Conservation (phyloP, 2,888 invertebrate genomes). For the Drosophila kambysellisi region DNA sequence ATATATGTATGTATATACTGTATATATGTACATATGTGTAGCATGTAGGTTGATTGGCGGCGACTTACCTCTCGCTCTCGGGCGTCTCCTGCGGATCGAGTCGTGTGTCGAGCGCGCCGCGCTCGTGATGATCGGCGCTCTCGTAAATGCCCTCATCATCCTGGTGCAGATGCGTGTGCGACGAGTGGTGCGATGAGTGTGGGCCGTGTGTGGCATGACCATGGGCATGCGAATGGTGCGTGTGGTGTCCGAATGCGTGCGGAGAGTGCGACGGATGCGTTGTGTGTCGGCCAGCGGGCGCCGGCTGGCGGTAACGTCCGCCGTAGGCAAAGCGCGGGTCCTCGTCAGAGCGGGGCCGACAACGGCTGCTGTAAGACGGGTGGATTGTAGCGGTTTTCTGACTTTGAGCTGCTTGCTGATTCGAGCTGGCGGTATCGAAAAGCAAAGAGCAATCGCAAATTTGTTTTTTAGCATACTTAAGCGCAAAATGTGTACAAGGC, state of each 20-base stretch:
- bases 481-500: background rate
- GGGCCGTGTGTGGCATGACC: conserved; percentile 85
- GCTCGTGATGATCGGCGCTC: conserved; percentile 92
- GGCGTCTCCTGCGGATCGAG: conserved; percentile 91
- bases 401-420: conserved; percentile 86
- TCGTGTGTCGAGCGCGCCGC: conserved; percentile 87
- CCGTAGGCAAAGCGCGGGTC: conserved; percentile 91
- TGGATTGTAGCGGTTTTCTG: conserved; percentile 86
- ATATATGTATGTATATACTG: conserved; percentile 1
- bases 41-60: conserved; percentile 28
- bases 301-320: conserved; percentile 86
- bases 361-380: conserved; percentile 87
- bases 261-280: conserved; percentile 87
- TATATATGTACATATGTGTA: conserved; percentile 1
- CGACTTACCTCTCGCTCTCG: conserved; percentile 93
- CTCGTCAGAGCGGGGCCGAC: conserved; percentile 88
- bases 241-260: conserved; percentile 86
- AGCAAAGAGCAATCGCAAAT: conserved; percentile 38
- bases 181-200: conserved; percentile 86
- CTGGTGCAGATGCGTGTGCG: conserved; percentile 87
- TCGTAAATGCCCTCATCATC: conserved; percentile 95
- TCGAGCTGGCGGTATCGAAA: conserved; percentile 81
- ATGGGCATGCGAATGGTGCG: conserved; percentile 86
- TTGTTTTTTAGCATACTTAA: conserved; percentile 21
- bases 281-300: conserved; percentile 85